Percentiles rank a stretch among this genome's conserved stretches.
Conservation (phyloP, 1,140 invertebrate genomes). For the Drosophila ercepeae region DNA sequence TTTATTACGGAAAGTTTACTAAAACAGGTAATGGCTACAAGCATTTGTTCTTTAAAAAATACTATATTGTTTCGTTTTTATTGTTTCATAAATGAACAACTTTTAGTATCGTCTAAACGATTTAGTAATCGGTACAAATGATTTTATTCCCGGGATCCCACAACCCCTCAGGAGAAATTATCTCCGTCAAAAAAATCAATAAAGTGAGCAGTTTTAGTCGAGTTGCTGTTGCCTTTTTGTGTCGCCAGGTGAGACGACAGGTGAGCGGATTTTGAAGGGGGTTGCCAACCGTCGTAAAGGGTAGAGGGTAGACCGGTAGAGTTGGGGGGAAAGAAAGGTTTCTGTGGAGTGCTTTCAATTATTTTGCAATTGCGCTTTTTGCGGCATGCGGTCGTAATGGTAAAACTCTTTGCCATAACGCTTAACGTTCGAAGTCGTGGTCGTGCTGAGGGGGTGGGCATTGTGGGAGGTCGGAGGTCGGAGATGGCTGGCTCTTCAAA, state of each 20-base stretch:
- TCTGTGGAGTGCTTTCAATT: slow-evolving; percentile 54
- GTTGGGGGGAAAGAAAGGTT: neutral
- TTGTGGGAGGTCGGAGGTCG: too few relatives aligned
- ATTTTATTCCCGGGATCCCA: slow-evolving; percentile 2
- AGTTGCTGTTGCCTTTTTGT: slow-evolving; percentile 12
- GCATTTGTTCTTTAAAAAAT: too few relatives aligned
- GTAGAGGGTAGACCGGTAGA: too few relatives aligned
- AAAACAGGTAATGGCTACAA: too few relatives aligned
- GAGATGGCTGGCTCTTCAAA: slow-evolving; percentile 13
- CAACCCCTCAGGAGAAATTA: neutral
- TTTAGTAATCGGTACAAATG: slow-evolving; percentile 1
- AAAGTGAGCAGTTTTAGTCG: slow-evolving; percentile 26
- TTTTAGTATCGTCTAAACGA: too few relatives aligned
- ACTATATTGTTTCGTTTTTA: too few relatives aligned
- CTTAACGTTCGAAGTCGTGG: slow-evolving; percentile 31
- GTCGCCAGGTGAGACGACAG: slow-evolving; percentile 14
- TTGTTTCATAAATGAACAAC: too few relatives aligned
- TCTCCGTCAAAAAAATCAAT: slow-evolving; percentile 41
- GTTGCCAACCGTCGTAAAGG: too few relatives aligned
- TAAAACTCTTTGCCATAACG: slow-evolving; percentile 47
- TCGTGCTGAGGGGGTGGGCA: neutral
- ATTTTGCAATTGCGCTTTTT: slow-evolving; percentile 56
- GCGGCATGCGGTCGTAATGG: slow-evolving; percentile 43
- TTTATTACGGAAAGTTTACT: too few relatives aligned
- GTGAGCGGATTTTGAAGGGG: neutral